phyloP scores from a whole-genome alignment of 1,140 invertebrate genomes.

The Homarus americanus region DNA sequence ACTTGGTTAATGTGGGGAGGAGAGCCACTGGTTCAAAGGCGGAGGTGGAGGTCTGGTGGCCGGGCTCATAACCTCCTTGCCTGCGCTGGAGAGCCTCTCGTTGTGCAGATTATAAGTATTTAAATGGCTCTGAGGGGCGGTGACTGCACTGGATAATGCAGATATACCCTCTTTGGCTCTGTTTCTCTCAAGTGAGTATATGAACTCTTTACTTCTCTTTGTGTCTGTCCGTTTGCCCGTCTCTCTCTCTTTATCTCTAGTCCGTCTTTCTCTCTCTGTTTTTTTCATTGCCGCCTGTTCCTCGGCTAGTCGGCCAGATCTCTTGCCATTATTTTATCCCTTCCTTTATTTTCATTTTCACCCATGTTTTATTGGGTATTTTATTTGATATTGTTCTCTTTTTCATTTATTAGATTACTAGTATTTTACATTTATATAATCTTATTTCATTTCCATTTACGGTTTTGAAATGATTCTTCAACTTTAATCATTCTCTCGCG shows the following conservation, averaged over 20 bases:
- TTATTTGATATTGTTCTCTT: no score
- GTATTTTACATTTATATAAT: no score
- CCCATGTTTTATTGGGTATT: no score
- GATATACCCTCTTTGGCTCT: neutral
- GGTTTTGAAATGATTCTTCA: no score
- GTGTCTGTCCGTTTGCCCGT: neutral
- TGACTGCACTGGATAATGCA: neutral
- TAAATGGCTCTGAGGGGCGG: slow-evolving; percentile 9
- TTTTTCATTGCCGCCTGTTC: no score
- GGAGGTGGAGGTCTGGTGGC: neutral
- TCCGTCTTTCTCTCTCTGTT: neutral
- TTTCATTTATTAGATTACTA: no score
- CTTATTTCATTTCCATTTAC: no score
- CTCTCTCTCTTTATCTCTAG: neutral
- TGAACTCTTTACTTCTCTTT: neutral
- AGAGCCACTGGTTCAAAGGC: neutral
- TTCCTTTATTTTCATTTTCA: no score
- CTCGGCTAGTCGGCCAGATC: no score
- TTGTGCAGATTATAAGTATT: slow-evolving; percentile 7
- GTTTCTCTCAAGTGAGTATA: neutral
- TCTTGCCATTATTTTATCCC: no score
- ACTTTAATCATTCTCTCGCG: no score
- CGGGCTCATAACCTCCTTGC: neutral
- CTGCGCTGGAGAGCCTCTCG: neutral
- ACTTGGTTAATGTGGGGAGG: neutral